A percentile compares a stretch with the other conserved stretches of the same genome.
Evolutionary conservation across 2,888 invertebrate genomes (phyloP).

Genomic region (Drepana falcataria): DNA sequence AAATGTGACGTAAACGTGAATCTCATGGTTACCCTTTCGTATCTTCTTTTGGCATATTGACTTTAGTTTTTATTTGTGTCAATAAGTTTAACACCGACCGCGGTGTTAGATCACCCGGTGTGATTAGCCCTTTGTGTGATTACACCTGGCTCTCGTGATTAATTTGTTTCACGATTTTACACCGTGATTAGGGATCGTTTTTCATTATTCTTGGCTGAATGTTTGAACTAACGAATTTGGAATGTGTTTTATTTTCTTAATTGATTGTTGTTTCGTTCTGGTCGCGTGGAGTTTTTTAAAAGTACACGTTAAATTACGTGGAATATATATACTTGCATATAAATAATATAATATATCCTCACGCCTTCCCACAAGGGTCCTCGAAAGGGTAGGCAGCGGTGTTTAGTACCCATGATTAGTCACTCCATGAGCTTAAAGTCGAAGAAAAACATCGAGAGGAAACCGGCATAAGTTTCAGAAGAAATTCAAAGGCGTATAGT

Average conservation of each 20-base stretch:
- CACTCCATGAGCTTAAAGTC: no score
- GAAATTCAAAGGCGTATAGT: no score
- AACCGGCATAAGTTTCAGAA: no score
- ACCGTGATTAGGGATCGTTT: slow-evolving; percentile 1
- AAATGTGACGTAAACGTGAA: background rate
- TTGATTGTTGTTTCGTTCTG: background rate
- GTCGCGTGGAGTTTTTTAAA: background rate
- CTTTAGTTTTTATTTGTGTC: slow-evolving; percentile 26
- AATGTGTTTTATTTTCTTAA: background rate
- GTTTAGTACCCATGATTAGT: no score
- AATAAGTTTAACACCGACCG: slow-evolving; percentile 48
- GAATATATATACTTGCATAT: no score
- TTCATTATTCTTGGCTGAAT: background rate
- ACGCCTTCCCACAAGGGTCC: no score
- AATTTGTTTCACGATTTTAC: slow-evolving; percentile 7
- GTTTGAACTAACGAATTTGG: background rate
- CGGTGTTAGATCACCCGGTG: slow-evolving; percentile 4
- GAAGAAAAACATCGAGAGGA: no score
- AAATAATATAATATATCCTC: no score
- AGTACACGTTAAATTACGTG: no score
- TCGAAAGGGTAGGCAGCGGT: no score
- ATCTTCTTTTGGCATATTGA: slow-evolving; percentile 11
- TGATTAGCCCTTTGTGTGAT: background rate
- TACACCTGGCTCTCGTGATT: slow-evolving; percentile 8
- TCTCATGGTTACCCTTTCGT: background rate